Conservation (phyloP, 2,113 vertebrate genomes). For the Plectropomus leopardus region DNA sequence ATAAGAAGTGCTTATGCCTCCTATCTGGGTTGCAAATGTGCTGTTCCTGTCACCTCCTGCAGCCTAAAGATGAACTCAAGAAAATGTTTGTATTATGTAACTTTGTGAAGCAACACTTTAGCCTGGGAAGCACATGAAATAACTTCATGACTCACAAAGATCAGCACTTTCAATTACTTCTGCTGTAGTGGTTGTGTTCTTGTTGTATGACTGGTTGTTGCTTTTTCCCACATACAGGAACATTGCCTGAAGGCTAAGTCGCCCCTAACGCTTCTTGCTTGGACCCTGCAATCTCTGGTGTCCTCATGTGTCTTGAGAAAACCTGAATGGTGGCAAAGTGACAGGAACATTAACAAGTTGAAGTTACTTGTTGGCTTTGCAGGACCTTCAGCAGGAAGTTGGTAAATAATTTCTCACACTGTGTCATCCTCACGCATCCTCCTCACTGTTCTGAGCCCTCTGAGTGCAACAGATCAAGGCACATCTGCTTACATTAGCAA, state of each 20-base stretch:
- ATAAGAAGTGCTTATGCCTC: not conserved
- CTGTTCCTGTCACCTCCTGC: not conserved
- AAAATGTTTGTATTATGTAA: constrained; percentile 17
- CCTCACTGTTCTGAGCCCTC: constrained; percentile 20
- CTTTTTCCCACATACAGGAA: constrained; percentile 20
- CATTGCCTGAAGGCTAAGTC: not conserved
- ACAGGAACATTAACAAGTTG: not conserved
- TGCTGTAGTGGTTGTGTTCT: constrained; percentile 2
- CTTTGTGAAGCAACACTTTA: constrained; percentile 17
- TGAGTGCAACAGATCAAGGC: constrained; percentile 40
- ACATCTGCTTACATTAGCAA: constrained; percentile 52
- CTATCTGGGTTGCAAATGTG: not conserved
- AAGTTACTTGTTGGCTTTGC: constrained; percentile 26
- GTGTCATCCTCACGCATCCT: constrained; percentile 17
- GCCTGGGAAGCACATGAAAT: constrained; percentile 7
- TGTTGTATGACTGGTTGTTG: not conserved
- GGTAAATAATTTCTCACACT: constrained; percentile 23
- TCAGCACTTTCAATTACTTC: constrained; percentile 29
- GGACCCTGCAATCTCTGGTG: not conserved
- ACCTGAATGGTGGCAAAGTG: not conserved
- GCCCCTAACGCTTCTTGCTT: not conserved
- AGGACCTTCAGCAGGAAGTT: constrained; percentile 22
- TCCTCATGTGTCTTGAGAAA: not conserved
- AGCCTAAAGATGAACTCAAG: not conserved
- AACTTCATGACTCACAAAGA: constrained; percentile 24